Evolutionary conservation across 2,888 invertebrate species (phyloP), one percentile per base, ranked within the genome.

Genomic region (Matsumyia berberina): DNA sequence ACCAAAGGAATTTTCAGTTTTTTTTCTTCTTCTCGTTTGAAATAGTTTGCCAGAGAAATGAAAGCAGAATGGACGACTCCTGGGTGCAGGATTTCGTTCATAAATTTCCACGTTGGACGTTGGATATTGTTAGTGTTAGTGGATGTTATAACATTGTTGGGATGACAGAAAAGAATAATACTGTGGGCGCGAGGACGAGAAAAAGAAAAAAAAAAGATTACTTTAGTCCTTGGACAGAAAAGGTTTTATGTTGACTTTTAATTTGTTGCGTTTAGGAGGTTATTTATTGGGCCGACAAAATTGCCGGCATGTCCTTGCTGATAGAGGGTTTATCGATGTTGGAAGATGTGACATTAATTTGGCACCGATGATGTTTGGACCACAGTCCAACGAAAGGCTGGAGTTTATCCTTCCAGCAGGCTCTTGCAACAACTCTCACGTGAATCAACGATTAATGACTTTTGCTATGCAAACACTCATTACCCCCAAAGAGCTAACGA

Each of bases 101-200:
- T 83, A 83, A 83, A 83, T 83, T 83, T 79, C 72, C 31, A 37
- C 24, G 62, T 67, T 19, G 83, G 83, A 83, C 83, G 66, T 57
- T 44, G 62, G 57, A 19, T 58, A 51, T 64, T 73, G 79, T 69
- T 79, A 55, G 70, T 57, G 46, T 33, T 39, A 33, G 72, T 57
- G 42, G 57, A 57, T 42, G 73, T 62, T 79, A 69, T 83, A 79
- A 79, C 73, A 73, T 64, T 62, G 62, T 78, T 69, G 35, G 62
- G 58, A 64, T 83, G 83, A 83, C 83, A 83, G 73, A 33, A 74
- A 74, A 79, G 83, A 83, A 74, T 83, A 79, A 83, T 83, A 83
- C 46, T 37, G 44, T 24, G 44, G 60, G 49, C 46, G 42, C 55
- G 60, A 51, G 60, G 17, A 72, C 24, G 39, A 74, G 51, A 19